A percentile compares a stretch with the other conserved stretches of the same genome.
Conservation (phyloP, 2,888 invertebrate species). For the Polydrusus cervinus region DNA sequence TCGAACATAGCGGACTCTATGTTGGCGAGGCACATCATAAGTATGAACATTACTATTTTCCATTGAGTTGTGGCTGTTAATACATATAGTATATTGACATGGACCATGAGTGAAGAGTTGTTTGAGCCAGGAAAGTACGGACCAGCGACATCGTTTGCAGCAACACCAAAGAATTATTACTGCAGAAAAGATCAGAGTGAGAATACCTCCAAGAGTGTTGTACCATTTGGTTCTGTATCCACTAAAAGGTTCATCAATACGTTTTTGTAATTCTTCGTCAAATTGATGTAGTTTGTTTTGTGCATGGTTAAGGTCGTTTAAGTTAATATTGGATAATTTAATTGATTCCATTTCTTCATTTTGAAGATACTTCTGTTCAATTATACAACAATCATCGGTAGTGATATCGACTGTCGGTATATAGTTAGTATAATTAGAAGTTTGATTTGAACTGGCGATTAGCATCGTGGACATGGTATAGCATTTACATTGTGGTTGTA, state of each 20-base stretch:
- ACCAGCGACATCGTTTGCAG: background rate
- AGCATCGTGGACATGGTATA: conserved; percentile 31
- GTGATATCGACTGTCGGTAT: conserved; percentile 28
- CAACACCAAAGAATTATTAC: conserved; percentile 14
- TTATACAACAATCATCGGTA: conserved; percentile 29
- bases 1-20: too few species aligned
- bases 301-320: conserved; percentile 45
- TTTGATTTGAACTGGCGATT: conserved; percentile 1
- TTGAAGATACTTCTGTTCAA: conserved; percentile 30
- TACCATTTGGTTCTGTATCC: conserved; percentile 39
- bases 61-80: too few species aligned
- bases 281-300: conserved; percentile 49
- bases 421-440: conserved; percentile 30
- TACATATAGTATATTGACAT: background rate
- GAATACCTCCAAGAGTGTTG: conserved; percentile 25
- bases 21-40: too few species aligned
- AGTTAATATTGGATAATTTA: conserved; percentile 41
- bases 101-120: background rate
- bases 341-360: conserved; percentile 37
- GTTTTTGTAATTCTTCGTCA: conserved; percentile 41
- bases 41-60: too few species aligned
- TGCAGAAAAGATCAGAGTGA: too few species aligned
- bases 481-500: conserved; percentile 9
- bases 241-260: conserved; percentile 40
- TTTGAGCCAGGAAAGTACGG: background rate